phyloP scores from a whole-genome alignment of 2,113 vertebrate species.

The Prunella himalayana region DNA sequence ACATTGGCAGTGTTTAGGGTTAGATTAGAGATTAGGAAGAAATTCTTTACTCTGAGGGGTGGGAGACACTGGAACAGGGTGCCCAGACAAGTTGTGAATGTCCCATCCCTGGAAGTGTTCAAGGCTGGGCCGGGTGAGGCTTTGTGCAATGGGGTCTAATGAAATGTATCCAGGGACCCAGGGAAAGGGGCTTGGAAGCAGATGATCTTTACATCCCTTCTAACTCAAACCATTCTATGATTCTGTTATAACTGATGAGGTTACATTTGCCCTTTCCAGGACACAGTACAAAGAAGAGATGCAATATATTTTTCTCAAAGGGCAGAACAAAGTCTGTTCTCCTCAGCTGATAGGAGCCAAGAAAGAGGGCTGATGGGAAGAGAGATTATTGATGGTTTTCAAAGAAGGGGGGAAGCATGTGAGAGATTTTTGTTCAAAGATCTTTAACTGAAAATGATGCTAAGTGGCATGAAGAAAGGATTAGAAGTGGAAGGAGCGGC shows the following conservation, averaged over 20 bases:
- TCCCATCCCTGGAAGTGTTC: neutral
- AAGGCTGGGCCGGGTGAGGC: neutral
- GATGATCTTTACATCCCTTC: neutral
- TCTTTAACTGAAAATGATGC: neutral
- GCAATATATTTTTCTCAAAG: neutral
- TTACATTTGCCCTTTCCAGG: neutral
- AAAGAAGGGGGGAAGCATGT: neutral
- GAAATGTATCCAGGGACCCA: neutral
- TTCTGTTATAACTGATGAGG: accelerated
- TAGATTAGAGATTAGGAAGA: neutral
- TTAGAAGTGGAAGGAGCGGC: neutral
- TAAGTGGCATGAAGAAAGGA: neutral
- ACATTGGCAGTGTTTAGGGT: neutral
- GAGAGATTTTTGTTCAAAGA: neutral
- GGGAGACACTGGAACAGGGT: neutral
- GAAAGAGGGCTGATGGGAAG: neutral
- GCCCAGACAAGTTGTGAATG: neutral
- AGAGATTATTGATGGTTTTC: neutral
- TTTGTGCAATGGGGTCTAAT: neutral
- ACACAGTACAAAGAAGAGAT: neutral
- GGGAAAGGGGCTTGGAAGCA: neutral
- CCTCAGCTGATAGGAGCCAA: neutral
- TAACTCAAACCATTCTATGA: neutral
- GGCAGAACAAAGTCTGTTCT: neutral
- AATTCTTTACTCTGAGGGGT: neutral